phyloP scores from a whole-genome alignment of 2,888 invertebrate genomes.

The Caenorhabditis wallacei region DNA sequence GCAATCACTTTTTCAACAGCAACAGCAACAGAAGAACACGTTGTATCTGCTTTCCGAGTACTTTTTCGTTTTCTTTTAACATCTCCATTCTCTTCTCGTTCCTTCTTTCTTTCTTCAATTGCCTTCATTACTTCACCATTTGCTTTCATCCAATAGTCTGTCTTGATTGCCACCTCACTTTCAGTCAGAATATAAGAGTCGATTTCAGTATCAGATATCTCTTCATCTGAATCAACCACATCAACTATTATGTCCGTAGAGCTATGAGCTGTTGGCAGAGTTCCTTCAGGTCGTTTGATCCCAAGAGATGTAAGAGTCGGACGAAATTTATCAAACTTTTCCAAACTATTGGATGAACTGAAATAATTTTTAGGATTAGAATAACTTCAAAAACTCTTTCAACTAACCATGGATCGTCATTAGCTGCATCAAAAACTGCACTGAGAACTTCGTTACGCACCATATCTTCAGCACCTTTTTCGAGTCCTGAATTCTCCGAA shows the following conservation, averaged over 20 bases:
- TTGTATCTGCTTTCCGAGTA: conserved; percentile 2
- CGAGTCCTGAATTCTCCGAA: conserved; percentile 46
- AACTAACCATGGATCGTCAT: conserved; percentile 57
- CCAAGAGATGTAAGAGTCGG: conserved; percentile 80
- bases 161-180: conserved; percentile 90
- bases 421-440: conserved; percentile 48
- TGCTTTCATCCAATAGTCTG: conserved; percentile 91
- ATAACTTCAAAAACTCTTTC: not conserved
- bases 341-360: conserved; percentile 37
- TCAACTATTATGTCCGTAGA: not conserved
- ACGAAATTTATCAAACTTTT: conserved; percentile 63
- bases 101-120: conserved; percentile 87
- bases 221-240: conserved; percentile 84
- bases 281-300: conserved; percentile 43
- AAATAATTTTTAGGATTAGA: too few species aligned
- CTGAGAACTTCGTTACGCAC: conserved; percentile 59
- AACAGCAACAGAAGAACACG: conserved; percentile 87
- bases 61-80: conserved; percentile 88
- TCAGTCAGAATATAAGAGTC: conserved; percentile 85
- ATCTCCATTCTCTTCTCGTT: conserved; percentile 84
- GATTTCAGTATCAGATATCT: conserved; percentile 93
- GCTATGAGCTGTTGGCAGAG: not conserved
- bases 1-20: conserved; percentile 96
- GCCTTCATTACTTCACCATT: conserved; percentile 93
- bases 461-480: conserved; percentile 54